Base-by-base conservation (phyloP, 1,140 invertebrate genomes). In the Zaprionus inermis region DNA sequence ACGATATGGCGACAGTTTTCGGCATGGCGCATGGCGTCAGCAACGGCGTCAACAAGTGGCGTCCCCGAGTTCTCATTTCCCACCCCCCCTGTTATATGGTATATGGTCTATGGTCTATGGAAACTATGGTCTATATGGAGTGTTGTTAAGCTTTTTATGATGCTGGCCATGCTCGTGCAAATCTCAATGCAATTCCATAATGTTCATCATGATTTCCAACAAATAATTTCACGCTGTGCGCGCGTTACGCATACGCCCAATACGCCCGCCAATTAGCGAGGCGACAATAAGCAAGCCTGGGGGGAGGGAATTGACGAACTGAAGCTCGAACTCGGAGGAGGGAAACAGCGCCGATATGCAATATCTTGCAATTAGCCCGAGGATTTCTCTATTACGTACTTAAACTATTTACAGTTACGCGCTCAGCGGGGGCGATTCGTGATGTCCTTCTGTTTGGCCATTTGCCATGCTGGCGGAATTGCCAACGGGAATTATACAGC, bases 111-210 rank as follows among this genome's bases (percentile, higher is more conserved):
- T n/a, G n/a, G n/a, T n/a, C n/a, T n/a, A n/a, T n/a, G n/a, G n/a
- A n/a, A n/a, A n/a, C n/a, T n/a, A 46, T 16, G 16, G 41, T 18
- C 9, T 20, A 49, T 49, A 32, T 32, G 30, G 5, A 4, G 5
- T 32, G 1, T 1, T 2, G 5, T 5, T 4, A 2, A 41, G 38
- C 38, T 44, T 44, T 44, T 44, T 44, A 44, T 63, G 67, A 28
- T 28, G 3, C 24, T 5, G 24, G 24, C 24, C 24, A 38, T 69
- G 49, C 1, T 22, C 4, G 30, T 32, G 69, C 61, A 88, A 86
- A 86, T 86, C 83, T 88, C 66, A 89, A 83, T 86, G 79, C 83
- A 83, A 78, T 88, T 88, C 79, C 67, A 49, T 49, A 72, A 75
- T 46, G 24, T 22, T 70, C 72, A 70, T 70, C 66, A 69, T 54